Conservation (phyloP, 1,140 invertebrate species). For the Platorchestia sp. region DNA sequence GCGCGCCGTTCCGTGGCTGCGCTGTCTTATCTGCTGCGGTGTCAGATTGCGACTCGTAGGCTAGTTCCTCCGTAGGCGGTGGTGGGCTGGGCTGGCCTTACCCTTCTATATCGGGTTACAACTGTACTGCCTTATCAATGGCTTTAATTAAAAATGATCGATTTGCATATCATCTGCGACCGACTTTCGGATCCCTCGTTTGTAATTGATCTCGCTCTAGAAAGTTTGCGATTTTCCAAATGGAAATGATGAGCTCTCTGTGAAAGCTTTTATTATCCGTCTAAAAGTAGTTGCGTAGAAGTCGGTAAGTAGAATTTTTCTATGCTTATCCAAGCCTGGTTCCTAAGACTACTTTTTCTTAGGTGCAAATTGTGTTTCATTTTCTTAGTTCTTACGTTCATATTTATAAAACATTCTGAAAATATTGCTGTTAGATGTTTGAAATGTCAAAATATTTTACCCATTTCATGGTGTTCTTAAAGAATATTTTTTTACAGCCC, state of each 20-base stretch:
- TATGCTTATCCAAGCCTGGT: neutral
- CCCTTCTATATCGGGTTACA: neutral
- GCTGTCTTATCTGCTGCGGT: constrained; percentile 1
- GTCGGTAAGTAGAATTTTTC: neutral
- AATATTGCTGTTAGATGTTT: neutral
- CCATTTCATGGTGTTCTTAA: neutral
- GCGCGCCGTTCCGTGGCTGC: neutral
- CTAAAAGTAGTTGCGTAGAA: neutral
- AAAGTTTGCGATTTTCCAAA: neutral
- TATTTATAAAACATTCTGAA: neutral
- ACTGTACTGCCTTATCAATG: neutral
- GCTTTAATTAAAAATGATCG: constrained; percentile 43
- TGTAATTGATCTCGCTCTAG: neutral
- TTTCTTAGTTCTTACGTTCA: neutral
- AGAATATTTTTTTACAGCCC: no score
- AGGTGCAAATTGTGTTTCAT: neutral
- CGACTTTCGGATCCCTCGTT: neutral
- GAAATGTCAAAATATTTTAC: neutral
- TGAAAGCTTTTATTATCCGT: neutral
- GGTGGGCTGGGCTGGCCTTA: neutral
- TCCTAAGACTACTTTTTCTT: neutral
- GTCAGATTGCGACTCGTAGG: constrained; percentile 15
- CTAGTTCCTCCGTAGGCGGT: neutral
- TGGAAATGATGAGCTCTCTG: neutral
- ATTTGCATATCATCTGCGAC: neutral